Conservation (phyloP, 2,113 vertebrate genomes). For the Macheiramphus alcinus region DNA sequence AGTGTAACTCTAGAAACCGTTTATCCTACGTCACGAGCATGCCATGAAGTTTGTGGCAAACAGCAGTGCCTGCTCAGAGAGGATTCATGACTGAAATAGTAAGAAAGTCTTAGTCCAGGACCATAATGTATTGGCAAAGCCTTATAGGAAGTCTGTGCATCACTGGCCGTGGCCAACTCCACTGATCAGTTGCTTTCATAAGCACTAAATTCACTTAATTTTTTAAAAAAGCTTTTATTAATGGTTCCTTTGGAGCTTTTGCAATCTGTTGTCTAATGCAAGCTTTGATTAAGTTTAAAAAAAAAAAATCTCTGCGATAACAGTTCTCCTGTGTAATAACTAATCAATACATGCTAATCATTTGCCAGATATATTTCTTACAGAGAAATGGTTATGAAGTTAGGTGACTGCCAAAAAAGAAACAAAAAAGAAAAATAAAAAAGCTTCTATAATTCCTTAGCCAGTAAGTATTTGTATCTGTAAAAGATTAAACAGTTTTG, state of each 20-base stretch:
- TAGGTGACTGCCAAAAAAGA: background rate
- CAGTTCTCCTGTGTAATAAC: background rate
- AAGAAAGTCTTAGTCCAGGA: background rate
- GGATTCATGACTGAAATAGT: background rate
- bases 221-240: background rate
- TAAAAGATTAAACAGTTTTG: background rate
- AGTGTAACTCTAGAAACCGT: background rate
- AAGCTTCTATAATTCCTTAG: background rate
- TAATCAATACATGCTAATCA: constrained; percentile 39
- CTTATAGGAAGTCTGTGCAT: background rate
- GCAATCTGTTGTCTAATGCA: constrained; percentile 40
- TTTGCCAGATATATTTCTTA: constrained; percentile 25
- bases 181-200: background rate
- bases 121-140: background rate
- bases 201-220: background rate
- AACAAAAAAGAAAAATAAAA: background rate
- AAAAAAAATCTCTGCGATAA: background rate
- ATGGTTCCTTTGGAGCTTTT: background rate
- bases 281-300: constrained; percentile 30
- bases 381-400: background rate
- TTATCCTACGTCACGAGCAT: fast-evolving
- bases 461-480: background rate
- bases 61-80: background rate
- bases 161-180: background rate
- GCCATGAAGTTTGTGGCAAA: background rate